Evolutionary conservation across 2,797 vertebrate species (phyloP).

Genomic region (Galaxias olidus): DNA sequence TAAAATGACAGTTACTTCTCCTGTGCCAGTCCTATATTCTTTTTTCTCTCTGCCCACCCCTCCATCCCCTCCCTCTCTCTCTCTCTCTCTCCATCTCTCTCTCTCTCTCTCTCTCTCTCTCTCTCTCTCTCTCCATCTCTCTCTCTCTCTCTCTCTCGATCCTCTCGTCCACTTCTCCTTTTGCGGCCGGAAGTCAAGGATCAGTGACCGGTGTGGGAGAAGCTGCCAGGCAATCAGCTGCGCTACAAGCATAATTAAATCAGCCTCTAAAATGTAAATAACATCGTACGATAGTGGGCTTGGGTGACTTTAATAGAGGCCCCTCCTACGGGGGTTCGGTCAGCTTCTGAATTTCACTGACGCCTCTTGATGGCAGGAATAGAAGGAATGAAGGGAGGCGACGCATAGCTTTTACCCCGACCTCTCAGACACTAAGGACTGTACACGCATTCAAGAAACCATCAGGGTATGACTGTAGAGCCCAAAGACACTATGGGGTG

Average conservation of each 20-base stretch:
- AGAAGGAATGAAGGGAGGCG: constrained; percentile 19
- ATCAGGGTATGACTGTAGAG: constrained; percentile 2
- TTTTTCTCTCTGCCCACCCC: neutral
- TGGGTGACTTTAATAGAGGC: constrained; percentile 72
- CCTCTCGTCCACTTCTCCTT: constrained; percentile 22
- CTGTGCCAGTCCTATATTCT: constrained; percentile 1
- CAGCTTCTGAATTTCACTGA: constrained; percentile 54
- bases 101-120: too few species aligned
- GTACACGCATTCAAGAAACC: neutral
- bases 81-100: too few species aligned
- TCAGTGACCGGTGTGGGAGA: constrained; percentile 42
- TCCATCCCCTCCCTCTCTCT: too few species aligned
- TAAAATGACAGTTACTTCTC: too few species aligned
- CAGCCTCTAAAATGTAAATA: constrained; percentile 77
- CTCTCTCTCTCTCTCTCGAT: too few species aligned
- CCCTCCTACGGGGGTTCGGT: constrained; percentile 57
- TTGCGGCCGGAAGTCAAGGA: constrained; percentile 47
- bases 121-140: too few species aligned
- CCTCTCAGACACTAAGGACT: constrained; percentile 9
- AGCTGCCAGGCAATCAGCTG: neutral
- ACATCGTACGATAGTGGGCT: constrained; percentile 76
- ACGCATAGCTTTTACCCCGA: constrained; percentile 30
- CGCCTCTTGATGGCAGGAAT: constrained; percentile 48
- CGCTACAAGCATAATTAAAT: constrained; percentile 70
- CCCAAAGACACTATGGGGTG: constrained; percentile 1